Evolutionary conservation across 92 coral and sea anemone genomes (phyloP), one percentile per base, ranked within the genome.

Genomic region (Plumapathes pennacea): DNA sequence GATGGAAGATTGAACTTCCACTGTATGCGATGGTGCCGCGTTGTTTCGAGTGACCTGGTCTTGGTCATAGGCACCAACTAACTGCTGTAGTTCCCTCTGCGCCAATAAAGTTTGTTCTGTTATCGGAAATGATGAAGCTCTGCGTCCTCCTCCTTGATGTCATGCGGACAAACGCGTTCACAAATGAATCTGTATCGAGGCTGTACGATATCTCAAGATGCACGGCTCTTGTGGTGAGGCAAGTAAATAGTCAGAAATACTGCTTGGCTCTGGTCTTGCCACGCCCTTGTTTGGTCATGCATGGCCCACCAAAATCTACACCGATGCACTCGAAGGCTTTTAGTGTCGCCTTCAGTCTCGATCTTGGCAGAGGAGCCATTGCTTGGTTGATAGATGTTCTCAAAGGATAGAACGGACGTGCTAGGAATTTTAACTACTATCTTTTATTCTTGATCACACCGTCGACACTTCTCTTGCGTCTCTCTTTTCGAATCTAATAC

Each of bases 181-280:
- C 25, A 12, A 57, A 57, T 0, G 64, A 57, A 29, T 53, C 65
- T n/a, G n/a, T n/a, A n/a, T n/a, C n/a, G 14, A 63, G 55, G 12
- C 50, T 11, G 27, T 56, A 64, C 11, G 74, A 20, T 52, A 54
- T 42, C 24, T 64, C 72, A n/a, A 59, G 42, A 22, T 69, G 62
- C 11, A 78, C 78, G 2, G 74, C 85, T 10, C 73, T 50, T 7
- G 85, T 78, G 3, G 54, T 45, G 12, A 78, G 67, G 28, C 74
- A 78, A 17, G 85, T 69, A 46, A 69, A 78, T 2, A 78, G 78
- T 42, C 78, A 78, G 37, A 69, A 38, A 38, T 78, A 61, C 18
- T 62, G 50, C 25, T 77, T 77, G 17, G 69, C 54, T 60, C 71
- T 67, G 3, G 67, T 19, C 25, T 33, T 52, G 2, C 85, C 67